Conservation (phyloP, 2,888 invertebrate species). For the Callyntrura guangdongensis region DNA sequence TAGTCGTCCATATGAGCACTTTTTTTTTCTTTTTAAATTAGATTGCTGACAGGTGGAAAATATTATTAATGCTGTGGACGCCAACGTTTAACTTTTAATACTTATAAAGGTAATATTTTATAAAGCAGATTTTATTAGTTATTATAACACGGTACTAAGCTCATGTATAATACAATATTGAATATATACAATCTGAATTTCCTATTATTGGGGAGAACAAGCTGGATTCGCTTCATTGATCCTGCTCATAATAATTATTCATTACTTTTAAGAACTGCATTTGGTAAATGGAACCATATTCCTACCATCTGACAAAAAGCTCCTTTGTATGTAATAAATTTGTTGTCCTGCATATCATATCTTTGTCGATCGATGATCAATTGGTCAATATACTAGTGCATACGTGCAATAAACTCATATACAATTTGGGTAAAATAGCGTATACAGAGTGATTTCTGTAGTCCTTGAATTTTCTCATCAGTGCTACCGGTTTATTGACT, state of each 20-base stretch:
- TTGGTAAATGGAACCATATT: neutral
- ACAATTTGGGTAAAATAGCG: slow-evolving; percentile 1
- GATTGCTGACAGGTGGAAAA: slow-evolving; percentile 70
- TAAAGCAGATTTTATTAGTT: too few relatives aligned
- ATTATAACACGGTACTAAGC: too few relatives aligned
- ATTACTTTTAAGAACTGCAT: neutral
- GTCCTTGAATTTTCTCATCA: too few relatives aligned
- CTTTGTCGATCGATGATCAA: too few relatives aligned
- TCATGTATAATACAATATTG: too few relatives aligned
- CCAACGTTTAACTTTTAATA: slow-evolving; percentile 38
- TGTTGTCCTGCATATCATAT: neutral
- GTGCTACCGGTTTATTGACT: neutral
- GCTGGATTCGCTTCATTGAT: too few relatives aligned
- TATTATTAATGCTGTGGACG: slow-evolving; percentile 62
- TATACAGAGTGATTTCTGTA: neutral
- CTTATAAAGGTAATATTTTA: too few relatives aligned
- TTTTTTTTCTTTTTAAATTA: slow-evolving; percentile 57
- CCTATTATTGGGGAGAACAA: neutral
- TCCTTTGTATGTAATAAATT: neutral
- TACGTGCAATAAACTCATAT: slow-evolving; percentile 45
- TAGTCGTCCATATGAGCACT: neutral
- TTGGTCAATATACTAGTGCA: neutral
- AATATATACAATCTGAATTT: neutral
- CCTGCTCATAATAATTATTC: too few relatives aligned
- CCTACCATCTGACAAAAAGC: slow-evolving; percentile 15